phyloP scores from a whole-genome alignment of 2,113 vertebrate genomes.

The Microtus ochrogaster region DNA sequence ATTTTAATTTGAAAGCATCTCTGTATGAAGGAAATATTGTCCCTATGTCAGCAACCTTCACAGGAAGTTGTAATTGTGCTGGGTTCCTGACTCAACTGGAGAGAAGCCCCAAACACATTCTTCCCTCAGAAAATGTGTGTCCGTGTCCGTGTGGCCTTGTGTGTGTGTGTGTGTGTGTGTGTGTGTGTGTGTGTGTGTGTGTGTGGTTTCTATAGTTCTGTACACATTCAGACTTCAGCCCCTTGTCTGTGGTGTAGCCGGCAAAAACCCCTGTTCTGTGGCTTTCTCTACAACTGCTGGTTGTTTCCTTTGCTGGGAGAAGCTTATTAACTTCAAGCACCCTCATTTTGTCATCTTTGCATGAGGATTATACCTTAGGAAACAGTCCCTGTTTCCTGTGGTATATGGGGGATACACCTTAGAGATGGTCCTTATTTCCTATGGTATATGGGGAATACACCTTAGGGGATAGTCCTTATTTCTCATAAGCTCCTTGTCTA shows the following conservation, averaged over 20 bases:
- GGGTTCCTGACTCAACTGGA: background rate
- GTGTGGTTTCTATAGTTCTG: background rate
- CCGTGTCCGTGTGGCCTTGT: too few species aligned
- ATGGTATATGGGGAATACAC: too few species aligned
- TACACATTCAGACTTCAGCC: background rate
- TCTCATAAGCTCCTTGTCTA: background rate
- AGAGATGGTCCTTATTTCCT: too few species aligned
- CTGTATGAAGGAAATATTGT: background rate
- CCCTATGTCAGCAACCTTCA: background rate
- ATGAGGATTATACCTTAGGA: too few species aligned
- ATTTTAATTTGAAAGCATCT: background rate
- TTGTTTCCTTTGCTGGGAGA: background rate
- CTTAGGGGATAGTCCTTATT: background rate
- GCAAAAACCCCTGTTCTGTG: background rate
- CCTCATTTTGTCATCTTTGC: too few species aligned
- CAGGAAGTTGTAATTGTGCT: background rate
- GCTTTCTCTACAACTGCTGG: background rate
- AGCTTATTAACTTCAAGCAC: background rate
- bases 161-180: too few species aligned
- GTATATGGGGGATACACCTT: too few species aligned
- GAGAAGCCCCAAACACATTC: background rate
- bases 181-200: too few species aligned
- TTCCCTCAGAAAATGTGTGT: background rate
- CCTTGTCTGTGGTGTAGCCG: background rate
- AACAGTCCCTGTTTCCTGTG: too few species aligned